Conservation (phyloP, 2,113 vertebrate species). For the Ctenodactylus gundi region DNA sequence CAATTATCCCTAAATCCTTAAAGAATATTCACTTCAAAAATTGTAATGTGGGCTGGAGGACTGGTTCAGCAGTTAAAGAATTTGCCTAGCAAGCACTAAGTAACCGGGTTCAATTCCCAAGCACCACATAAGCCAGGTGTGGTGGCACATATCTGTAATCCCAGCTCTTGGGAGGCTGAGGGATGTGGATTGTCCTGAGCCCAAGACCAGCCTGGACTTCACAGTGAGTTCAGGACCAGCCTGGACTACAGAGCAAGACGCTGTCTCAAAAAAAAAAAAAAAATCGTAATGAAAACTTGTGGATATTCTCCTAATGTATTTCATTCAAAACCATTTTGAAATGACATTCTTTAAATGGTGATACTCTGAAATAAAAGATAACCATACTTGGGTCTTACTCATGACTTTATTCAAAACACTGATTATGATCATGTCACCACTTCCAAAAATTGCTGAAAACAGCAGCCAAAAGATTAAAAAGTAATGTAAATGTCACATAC, state of each 20-base stretch:
- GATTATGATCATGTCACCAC: neutral
- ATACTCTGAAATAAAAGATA: slow-evolving; percentile 15
- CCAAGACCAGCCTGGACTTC: too few species aligned
- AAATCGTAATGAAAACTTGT: neutral
- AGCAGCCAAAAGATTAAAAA: neutral
- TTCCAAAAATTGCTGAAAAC: neutral
- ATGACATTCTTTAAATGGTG: neutral
- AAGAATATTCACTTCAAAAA: neutral
- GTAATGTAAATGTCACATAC: neutral
- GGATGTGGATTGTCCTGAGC: too few species aligned
- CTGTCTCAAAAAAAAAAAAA: too few species aligned
- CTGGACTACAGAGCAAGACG: too few species aligned
- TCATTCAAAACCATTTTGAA: slow-evolving; percentile 32
- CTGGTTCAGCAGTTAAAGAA: too few species aligned
- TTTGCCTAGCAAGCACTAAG: too few species aligned
- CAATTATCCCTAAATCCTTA: neutral
- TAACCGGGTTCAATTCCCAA: too few species aligned
- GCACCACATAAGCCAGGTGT: too few species aligned
- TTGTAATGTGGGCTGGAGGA: too few species aligned
- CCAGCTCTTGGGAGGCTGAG: too few species aligned
- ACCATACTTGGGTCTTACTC: neutral
- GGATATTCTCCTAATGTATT: neutral
- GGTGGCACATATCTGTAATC: too few species aligned
- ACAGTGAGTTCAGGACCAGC: too few species aligned
- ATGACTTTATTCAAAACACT: slow-evolving; percentile 32